Percentiles rank a stretch among this genome's conserved stretches.
These are phyloP conservation scores for Misgurnus mizolepis DNA, from an alignment of 2,113 vertebrate genomes.

Conservation along the genomic window DNA sequence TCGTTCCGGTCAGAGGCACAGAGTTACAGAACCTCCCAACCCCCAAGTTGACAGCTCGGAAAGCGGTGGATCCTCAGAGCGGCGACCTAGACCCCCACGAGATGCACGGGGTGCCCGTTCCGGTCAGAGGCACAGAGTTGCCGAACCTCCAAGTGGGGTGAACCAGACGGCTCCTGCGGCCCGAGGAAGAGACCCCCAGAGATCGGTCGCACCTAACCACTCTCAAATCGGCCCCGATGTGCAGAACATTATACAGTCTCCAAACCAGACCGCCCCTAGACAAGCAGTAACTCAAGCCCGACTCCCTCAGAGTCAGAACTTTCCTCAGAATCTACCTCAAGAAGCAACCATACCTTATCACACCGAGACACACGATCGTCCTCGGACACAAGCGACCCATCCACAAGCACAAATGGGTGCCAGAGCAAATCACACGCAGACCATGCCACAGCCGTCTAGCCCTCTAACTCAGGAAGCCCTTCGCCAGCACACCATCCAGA, in stretches of 20 bases:
- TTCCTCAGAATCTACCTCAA: conserved; percentile 42
- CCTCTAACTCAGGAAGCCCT: conserved; percentile 68
- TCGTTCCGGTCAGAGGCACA: neutral
- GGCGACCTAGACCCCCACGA: conserved; percentile 42
- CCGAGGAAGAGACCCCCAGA: conserved; percentile 39
- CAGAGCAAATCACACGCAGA: conserved; percentile 1
- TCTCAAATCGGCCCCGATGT: conserved; percentile 49
- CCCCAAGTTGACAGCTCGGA: conserved; percentile 30
- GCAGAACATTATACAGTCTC: conserved; percentile 29
- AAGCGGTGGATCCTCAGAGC: conserved; percentile 18
- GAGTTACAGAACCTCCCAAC: conserved; percentile 42
- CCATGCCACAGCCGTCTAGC: neutral
- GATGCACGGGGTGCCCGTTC: neutral
- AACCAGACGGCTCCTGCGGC: neutral
- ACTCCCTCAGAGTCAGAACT: conserved; percentile 54
- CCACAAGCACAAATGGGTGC: conserved; percentile 57
- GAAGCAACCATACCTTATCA: neutral
- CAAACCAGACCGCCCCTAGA: conserved; percentile 56
- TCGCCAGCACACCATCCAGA: conserved; percentile 58
- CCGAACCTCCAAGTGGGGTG: neutral
- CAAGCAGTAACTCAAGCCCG: conserved; percentile 54
- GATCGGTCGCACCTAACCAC: conserved; percentile 37
- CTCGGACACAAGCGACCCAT: neutral
- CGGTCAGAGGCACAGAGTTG: neutral
- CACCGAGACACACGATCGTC: neutral